Percentiles rank a stretch among this genome's conserved stretches.
Evolutionary conservation across 2,888 invertebrate genomes (phyloP).

Genomic region (Drosophila infuscata): DNA sequence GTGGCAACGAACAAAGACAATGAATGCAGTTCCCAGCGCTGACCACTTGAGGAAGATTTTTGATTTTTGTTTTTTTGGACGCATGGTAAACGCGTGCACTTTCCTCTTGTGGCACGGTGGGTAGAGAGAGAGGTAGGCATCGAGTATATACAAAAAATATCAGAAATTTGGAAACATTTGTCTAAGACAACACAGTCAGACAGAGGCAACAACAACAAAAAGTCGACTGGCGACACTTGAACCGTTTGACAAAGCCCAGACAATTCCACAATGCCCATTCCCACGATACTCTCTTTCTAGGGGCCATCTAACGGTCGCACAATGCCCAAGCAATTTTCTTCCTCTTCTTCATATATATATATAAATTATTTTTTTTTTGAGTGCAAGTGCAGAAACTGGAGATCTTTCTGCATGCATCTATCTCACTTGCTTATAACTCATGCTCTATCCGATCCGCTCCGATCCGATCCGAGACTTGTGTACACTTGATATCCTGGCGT

Average conservation of each 20-base stretch:
- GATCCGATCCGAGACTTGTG: constrained; percentile 45
- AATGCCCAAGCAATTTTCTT: constrained; percentile 53
- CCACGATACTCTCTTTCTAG: constrained; percentile 78
- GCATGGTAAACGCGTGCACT: constrained; percentile 75
- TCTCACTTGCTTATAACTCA: constrained; percentile 57
- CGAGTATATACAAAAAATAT: constrained; percentile 52
- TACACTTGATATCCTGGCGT: constrained; percentile 81
- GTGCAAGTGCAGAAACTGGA: constrained; percentile 80
- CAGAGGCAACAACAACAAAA: constrained; percentile 32
- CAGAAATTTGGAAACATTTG: constrained; percentile 71
- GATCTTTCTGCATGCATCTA: constrained; percentile 61
- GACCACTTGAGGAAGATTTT: constrained; percentile 69
- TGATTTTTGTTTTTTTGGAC: constrained; percentile 31
- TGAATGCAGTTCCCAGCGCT: constrained; percentile 61
- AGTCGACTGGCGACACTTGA: constrained; percentile 75
- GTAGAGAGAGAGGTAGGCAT: constrained; percentile 13
- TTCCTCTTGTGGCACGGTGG: constrained; percentile 66
- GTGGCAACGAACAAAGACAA: constrained; percentile 49
- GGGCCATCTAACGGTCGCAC: constrained; percentile 62
- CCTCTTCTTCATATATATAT: neutral
- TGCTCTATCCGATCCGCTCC: constrained; percentile 42
- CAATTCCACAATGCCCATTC: constrained; percentile 75
- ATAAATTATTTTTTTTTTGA: constrained; percentile 20
- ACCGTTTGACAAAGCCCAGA: constrained; percentile 70
- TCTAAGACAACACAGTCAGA: constrained; percentile 64